A percentile compares a stretch with the other conserved stretches of the same genome.
phyloP scores from a whole-genome alignment of 2,113 vertebrate species.

The Xyrauchen texanus region DNA sequence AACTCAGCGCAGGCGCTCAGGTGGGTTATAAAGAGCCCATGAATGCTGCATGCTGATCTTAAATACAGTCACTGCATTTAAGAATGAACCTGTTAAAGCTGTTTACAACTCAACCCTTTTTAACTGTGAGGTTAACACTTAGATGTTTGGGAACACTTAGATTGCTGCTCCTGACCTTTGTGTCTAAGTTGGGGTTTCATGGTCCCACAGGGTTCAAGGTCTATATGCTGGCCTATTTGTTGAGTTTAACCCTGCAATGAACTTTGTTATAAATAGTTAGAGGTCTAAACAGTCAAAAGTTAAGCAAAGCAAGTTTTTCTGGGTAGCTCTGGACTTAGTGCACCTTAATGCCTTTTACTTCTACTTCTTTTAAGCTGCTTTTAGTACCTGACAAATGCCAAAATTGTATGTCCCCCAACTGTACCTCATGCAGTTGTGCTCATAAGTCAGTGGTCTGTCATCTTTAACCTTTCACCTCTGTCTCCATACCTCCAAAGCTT shows the following conservation, averaged over 20 bases:
- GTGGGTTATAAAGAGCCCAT: slow-evolving; percentile 55
- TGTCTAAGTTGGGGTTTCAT: not conserved
- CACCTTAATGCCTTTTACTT: no score
- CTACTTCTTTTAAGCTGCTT: no score
- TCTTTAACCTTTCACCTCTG: slow-evolving; percentile 11
- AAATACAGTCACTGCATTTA: no score
- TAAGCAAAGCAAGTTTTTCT: no score
- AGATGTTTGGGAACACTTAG: not conserved
- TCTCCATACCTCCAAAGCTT: slow-evolving; percentile 33
- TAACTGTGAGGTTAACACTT: not conserved
- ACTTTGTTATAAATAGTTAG: no score
- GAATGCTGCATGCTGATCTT: no score
- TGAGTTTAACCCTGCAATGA: no score
- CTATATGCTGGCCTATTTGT: not conserved
- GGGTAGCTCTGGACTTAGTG: no score
- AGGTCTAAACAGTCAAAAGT: no score
- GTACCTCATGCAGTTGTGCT: no score
- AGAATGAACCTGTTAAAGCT: not conserved
- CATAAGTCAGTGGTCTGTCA: not conserved
- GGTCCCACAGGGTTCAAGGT: not conserved
- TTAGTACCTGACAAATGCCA: no score
- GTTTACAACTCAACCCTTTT: not conserved
- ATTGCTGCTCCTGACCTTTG: slow-evolving; percentile 3
- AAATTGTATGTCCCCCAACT: no score
- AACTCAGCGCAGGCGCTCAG: slow-evolving; percentile 52